Percentiles rank a stretch among this genome's conserved stretches.
Evolutionary conservation across 2,888 invertebrate species (phyloP).

Genomic region (Leptopterna dolabrata): DNA sequence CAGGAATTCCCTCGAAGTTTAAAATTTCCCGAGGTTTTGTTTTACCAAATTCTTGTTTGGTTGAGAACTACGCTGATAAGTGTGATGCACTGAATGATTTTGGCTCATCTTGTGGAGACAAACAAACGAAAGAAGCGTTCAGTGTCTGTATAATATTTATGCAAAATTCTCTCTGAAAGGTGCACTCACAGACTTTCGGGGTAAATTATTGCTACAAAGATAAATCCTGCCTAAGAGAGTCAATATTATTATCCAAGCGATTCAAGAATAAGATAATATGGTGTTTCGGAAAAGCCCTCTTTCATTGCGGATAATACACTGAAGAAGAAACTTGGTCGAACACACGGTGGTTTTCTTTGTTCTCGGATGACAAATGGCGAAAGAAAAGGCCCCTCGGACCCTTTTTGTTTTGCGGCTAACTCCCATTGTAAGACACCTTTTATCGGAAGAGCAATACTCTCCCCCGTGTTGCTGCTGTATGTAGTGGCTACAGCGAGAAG

Average conservation of each 20-base stretch:
- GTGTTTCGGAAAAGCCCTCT: background rate
- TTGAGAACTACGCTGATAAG: too few species aligned
- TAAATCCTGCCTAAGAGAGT: background rate
- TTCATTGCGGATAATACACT: background rate
- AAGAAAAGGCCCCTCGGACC: background rate
- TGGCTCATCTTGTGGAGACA: too few species aligned
- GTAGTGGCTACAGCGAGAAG: background rate
- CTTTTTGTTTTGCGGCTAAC: conserved; percentile 1
- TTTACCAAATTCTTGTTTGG: too few species aligned
- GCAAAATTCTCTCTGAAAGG: too few species aligned
- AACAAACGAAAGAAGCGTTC: too few species aligned
- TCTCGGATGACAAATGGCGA: background rate
- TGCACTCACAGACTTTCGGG: too few species aligned
- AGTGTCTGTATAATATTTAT: too few species aligned
- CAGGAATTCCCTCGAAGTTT: too few species aligned
- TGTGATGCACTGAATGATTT: too few species aligned
- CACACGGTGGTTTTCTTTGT: conserved; percentile 1
- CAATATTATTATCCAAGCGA: background rate
- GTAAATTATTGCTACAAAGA: too few species aligned
- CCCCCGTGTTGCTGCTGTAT: background rate
- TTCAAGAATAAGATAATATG: background rate
- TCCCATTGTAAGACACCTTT: conserved; percentile 30
- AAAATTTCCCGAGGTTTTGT: too few species aligned
- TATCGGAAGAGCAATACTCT: conserved; percentile 5
- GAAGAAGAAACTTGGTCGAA: background rate